Evolutionary conservation across 2,113 vertebrate genomes (phyloP), one percentile per base, ranked within the genome.

Genomic region (Tor tambroides): DNA sequence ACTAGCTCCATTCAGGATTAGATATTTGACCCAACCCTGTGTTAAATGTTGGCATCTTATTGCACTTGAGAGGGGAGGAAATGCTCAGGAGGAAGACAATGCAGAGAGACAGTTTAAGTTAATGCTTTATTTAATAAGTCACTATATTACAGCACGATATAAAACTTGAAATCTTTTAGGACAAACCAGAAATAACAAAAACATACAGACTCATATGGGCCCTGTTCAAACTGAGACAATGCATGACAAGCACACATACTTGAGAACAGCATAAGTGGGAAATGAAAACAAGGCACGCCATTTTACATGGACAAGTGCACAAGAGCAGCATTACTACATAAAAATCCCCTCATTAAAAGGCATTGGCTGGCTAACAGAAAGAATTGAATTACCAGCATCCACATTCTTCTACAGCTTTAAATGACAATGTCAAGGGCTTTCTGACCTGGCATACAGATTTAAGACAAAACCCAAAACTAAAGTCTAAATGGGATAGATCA

Each of bases 321-420:
- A 87, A 89, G 86, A 69, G 87, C 83, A 83, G 69, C 71, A 88
- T 72, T 23, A 83, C 83, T 86, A 72, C 61, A 67, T 83, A 91
- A 89, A 84, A 80, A 72, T 35, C 51, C 38, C 78, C 59, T 67
- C 15, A 21, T 51, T 71, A 83, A 71, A 83, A 82, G 61, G 80
- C 80, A 71, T 83, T 17, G 46, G 46, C 65, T 43, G 51, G 41
- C 26, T 30, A 69, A 80, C 26, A 56, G 67, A 56, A 85, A 88
- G 88, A 92, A 91, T 89, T 91, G 92, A 94, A 94, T 87, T 92
- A 89, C 94, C 93, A 94, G 93, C 93, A 95, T 94, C 93, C 90
- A 88, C 32, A 80, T 91, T 92, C 91, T 93, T 91, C 91, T 51
- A 87, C 32, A 90, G 88, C 88, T 90, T 88, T 88, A 74, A 65